phyloP scores from a whole-genome alignment of 2,888 invertebrate genomes.

The Tortricodes alternella region DNA sequence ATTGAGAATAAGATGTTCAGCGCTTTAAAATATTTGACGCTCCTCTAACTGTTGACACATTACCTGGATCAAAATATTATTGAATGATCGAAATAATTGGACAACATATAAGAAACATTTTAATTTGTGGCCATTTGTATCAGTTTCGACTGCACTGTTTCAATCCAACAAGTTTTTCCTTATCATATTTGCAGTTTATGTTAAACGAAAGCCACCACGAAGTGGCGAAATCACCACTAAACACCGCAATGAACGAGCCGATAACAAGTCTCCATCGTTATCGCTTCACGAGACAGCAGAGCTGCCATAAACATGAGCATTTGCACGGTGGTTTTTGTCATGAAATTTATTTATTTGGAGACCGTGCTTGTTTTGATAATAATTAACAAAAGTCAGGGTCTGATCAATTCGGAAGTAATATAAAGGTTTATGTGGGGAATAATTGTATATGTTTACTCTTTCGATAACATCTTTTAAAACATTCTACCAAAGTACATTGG shows the following conservation, averaged over 20 bases:
- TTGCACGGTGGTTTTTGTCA: conserved; percentile 5
- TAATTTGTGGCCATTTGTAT: too few relatives aligned
- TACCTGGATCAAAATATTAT: too few relatives aligned
- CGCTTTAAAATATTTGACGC: too few relatives aligned
- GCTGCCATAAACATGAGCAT: neutral
- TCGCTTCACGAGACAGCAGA: conserved; percentile 1
- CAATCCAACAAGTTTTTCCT: neutral
- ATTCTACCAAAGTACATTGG: neutral
- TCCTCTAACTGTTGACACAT: too few relatives aligned
- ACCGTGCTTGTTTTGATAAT: neutral
- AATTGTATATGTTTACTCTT: too few relatives aligned
- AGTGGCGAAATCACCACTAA: conserved; percentile 18
- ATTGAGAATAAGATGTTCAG: too few relatives aligned
- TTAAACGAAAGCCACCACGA: conserved; percentile 13
- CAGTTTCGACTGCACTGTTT: neutral
- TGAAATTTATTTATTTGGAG: neutral
- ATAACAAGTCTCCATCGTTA: conserved; percentile 5
- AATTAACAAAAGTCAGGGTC: neutral
- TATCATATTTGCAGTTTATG: conserved; percentile 1
- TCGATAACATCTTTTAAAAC: too few relatives aligned
- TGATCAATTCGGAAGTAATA: too few relatives aligned
- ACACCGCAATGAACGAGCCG: conserved; percentile 2
- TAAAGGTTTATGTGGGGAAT: too few relatives aligned
- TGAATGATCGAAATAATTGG: too few relatives aligned
- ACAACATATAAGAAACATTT: too few relatives aligned